Base-by-base conservation (phyloP, 2,888 invertebrate genomes). In the Spodoptera exigua region DNA sequence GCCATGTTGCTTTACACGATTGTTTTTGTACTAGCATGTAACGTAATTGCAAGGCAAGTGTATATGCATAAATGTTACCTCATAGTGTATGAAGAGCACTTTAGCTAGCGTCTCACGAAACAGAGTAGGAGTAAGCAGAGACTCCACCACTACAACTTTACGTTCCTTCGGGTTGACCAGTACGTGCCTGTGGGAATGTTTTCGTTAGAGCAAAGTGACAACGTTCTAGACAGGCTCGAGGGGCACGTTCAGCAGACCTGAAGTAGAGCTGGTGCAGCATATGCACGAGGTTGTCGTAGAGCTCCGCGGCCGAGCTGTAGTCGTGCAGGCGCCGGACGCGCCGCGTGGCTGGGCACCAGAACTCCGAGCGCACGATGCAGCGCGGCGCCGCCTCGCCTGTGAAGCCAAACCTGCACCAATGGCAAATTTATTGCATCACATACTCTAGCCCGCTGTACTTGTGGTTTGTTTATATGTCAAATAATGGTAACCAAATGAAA, bases 141-240 rank as follows among this genome's bases (percentile, higher is more conserved):
- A 98, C 90, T 99, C 99, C 16, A 99, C 96, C 32, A 99, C 95
- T 4, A 99, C 97, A 35, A 99, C 96, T 85, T 98, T 97, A 17
- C 98, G 95, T 81, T 98, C 99, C 89, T 99, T 99, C 0, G 99
- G 99, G 84, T 98, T 99, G 44, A 98, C 97, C 46, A 99, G 94
- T 32, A 98, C 95, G 86, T 98, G 96, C 78, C 98, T 98, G 83
- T 10, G 13, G 3, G 9, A 36, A 36, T n/a, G 35, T 27, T 27
- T 27, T 27, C 16, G 16, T 39, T 0, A 16, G 3, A 39, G 16
- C n/a, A 4, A 27, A 27, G 27, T 7, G 4, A 7, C 9, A 27
- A 7, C 9, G 27, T 5, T 27, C 1, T 9, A 27, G 27, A 0
- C 5, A 7, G 27, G 9, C 7, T 1, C 27, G 27, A 27, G 27